Conservation (phyloP, 2,888 invertebrate genomes). For the Ceraclea dissimilis region DNA sequence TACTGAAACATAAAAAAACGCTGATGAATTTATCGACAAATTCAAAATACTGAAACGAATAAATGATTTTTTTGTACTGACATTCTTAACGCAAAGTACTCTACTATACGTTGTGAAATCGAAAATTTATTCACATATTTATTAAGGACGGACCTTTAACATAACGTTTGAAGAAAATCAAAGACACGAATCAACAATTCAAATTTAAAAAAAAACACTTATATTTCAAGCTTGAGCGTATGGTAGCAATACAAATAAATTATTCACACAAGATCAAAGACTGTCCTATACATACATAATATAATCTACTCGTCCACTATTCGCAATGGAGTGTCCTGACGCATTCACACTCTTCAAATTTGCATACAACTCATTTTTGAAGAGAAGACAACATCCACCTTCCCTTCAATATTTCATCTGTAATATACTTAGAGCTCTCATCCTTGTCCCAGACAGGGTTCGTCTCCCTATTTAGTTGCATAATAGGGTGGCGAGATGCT, state of each 20-base stretch:
- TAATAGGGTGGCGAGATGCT: neutral
- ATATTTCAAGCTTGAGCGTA: neutral
- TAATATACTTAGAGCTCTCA: neutral
- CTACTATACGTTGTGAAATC: too few species aligned
- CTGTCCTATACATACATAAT: too few species aligned
- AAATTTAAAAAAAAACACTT: neutral
- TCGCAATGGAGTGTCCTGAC: constrained; percentile 12
- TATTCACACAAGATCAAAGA: constrained; percentile 21
- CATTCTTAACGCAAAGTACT: too few species aligned
- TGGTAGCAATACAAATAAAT: constrained; percentile 10
- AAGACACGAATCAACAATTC: neutral
- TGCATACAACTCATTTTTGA: constrained; percentile 26
- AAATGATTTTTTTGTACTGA: too few species aligned
- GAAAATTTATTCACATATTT: too few species aligned
- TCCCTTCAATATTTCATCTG: neutral
- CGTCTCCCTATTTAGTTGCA: neutral
- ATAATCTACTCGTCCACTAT: constrained; percentile 3
- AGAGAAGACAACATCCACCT: constrained; percentile 9
- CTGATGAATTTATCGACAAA: too few species aligned
- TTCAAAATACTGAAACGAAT: too few species aligned
- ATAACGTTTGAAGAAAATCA: neutral
- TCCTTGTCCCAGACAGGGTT: constrained; percentile 1
- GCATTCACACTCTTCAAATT: constrained; percentile 21
- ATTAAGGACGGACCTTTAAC: neutral
- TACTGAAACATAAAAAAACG: too few species aligned